phyloP scores from a whole-genome alignment of 2,888 invertebrate species.

The Furcula furcula region DNA sequence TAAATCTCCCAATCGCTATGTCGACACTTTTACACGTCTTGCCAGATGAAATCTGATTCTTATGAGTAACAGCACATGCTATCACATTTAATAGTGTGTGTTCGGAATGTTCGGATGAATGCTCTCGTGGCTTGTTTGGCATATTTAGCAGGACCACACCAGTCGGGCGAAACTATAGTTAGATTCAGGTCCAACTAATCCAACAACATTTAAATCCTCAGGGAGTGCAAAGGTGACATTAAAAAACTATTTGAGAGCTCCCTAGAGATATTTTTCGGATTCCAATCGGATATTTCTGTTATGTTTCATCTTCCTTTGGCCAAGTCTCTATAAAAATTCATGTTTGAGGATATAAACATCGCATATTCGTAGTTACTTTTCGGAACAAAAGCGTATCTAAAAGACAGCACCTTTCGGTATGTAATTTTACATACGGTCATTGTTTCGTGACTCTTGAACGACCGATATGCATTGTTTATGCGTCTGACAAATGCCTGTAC shows the following conservation, averaged over 20 bases:
- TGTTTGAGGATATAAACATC: too few species aligned
- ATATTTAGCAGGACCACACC: conserved; percentile 59
- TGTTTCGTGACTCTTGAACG: conserved; percentile 34
- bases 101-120: conserved; percentile 41
- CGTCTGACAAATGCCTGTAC: conserved; percentile 37
- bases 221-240: too few species aligned
- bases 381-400: conserved; percentile 9
- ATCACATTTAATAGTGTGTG: conserved; percentile 56
- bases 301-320: too few species aligned
- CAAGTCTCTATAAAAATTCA: too few species aligned
- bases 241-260: too few species aligned
- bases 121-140: conserved; percentile 36
- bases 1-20: conserved; percentile 60
- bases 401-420: conserved; percentile 19
- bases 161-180: conserved; percentile 27
- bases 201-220: too few species aligned
- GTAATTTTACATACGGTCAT: conserved; percentile 34
- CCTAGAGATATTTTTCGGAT: too few species aligned
- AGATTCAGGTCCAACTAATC: conserved; percentile 22
- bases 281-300: too few species aligned
- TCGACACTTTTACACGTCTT: conserved; percentile 56
- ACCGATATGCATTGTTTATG: conserved; percentile 40
- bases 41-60: conserved; percentile 64
- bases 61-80: conserved; percentile 58
- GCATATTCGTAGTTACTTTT: too few species aligned